Evolutionary conservation across 2,888 invertebrate genomes (phyloP).

Genomic region (Scaptodrosophila latifasciaeformis): DNA sequence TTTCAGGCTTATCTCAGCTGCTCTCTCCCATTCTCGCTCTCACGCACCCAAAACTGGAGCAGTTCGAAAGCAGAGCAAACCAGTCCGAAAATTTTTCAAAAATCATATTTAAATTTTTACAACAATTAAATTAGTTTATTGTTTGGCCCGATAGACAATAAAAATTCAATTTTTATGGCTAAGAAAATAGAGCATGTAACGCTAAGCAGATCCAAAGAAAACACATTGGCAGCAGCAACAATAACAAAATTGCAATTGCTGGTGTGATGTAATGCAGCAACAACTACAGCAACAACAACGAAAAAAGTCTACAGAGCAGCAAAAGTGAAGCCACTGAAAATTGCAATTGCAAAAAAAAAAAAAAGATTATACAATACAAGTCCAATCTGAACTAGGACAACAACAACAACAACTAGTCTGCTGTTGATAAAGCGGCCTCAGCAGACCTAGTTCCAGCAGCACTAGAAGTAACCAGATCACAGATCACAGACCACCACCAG

Average conservation of each 20-base stretch:
- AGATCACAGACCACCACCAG: slow-evolving; percentile 15
- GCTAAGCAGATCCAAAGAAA: slow-evolving; percentile 50
- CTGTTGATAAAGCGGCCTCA: slow-evolving; percentile 35
- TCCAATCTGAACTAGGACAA: slow-evolving; percentile 59
- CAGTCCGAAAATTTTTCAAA: no score
- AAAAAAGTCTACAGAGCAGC: slow-evolving; percentile 39
- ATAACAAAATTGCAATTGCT: background rate
- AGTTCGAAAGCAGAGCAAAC: background rate
- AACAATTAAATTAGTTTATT: no score
- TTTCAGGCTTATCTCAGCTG: slow-evolving; percentile 7
- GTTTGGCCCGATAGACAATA: slow-evolving; percentile 36
- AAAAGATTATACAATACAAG: slow-evolving; percentile 60
- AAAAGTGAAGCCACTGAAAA: slow-evolving; percentile 55
- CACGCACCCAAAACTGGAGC: slow-evolving; percentile 10
- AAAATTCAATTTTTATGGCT: slow-evolving; percentile 58
- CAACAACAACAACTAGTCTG: slow-evolving; percentile 28
- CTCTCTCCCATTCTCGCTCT: slow-evolving; percentile 21
- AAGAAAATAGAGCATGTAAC: slow-evolving; percentile 59
- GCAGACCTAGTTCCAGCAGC: slow-evolving; percentile 12
- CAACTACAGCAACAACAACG: slow-evolving; percentile 9
- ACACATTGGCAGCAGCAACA: slow-evolving; percentile 45
- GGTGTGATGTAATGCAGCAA: slow-evolving; percentile 2
- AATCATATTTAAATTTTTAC: no score
- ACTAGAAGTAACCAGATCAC: slow-evolving; percentile 17
- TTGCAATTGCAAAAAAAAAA: slow-evolving; percentile 45